Evolutionary conservation across 2,797 vertebrate species (phyloP).

Genomic region (Selene dorsalis): DNA sequence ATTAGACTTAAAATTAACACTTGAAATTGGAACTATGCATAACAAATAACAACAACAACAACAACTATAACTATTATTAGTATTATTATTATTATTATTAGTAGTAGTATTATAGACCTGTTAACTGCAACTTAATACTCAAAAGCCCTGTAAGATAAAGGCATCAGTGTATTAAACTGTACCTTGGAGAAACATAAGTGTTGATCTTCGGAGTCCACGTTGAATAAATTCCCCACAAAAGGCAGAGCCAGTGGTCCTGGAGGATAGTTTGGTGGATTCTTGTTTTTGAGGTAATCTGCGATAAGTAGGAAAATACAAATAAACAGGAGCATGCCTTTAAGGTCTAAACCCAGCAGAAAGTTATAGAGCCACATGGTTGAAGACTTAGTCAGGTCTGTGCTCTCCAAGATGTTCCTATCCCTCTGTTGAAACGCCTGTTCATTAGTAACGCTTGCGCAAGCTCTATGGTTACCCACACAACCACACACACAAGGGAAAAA

Average conservation of each 20-base stretch:
- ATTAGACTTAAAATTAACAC: not conserved
- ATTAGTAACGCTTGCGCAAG: not conserved
- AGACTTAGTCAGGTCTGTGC: not conserved
- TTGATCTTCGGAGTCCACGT: slow-evolving; percentile 75
- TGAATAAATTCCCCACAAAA: slow-evolving; percentile 81
- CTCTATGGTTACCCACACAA: not conserved
- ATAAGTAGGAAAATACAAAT: slow-evolving; percentile 75
- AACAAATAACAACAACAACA: not conserved
- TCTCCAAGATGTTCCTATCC: not conserved
- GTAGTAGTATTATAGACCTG: too few relatives aligned
- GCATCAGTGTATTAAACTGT: slow-evolving; percentile 6
- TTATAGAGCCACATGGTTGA: slow-evolving; percentile 63
- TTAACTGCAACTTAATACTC: not conserved
- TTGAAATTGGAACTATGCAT: not conserved
- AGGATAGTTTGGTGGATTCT: slow-evolving; percentile 83
- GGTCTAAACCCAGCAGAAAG: slow-evolving; percentile 60
- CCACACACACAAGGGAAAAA: not conserved
- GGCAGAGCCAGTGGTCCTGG: slow-evolving; percentile 82
- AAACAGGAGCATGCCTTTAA: slow-evolving; percentile 68
- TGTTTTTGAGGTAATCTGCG: slow-evolving; percentile 78
- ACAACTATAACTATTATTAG: not conserved
- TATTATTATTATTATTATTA: not conserved
- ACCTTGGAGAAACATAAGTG: slow-evolving; percentile 83
- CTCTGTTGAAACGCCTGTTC: not conserved
- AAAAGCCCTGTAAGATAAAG: not conserved